Evolutionary conservation across 1,140 invertebrate genomes (phyloP).

Genomic region (Lordiphosa mommai): DNA sequence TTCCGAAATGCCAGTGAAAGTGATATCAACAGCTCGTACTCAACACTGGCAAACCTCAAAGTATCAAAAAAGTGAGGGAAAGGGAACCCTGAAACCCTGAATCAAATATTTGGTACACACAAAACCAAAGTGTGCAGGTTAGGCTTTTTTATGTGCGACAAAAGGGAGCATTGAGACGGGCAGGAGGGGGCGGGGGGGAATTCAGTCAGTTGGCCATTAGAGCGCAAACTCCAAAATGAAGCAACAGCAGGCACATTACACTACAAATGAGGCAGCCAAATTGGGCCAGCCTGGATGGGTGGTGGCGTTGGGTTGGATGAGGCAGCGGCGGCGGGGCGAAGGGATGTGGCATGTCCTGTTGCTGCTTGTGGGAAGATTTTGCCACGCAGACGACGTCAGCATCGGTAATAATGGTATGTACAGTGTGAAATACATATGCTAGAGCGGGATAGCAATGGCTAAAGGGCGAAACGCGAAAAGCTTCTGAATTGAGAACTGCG

Average conservation of each 20-base stretch:
- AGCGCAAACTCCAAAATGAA: conserved; percentile 55
- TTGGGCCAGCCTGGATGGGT: conserved; percentile 29
- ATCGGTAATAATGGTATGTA: neutral
- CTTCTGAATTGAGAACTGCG: conserved; percentile 28
- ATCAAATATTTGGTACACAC: conserved; percentile 57
- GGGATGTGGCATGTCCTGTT: conserved; percentile 46
- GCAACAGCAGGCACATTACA: conserved; percentile 36
- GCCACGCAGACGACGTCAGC: conserved; percentile 15
- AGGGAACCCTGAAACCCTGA: conserved; percentile 14
- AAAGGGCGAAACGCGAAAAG: conserved; percentile 47
- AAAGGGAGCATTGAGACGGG: neutral
- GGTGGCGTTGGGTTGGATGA: neutral
- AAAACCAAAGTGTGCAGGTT: conserved; percentile 58
- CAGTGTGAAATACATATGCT: conserved; percentile 8
- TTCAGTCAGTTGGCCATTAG: conserved; percentile 4
- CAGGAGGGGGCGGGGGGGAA: neutral
- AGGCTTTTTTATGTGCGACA: conserved; percentile 24
- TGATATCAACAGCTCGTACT: too few species aligned
- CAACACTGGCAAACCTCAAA: conserved; percentile 17
- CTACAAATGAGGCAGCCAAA: conserved; percentile 41
- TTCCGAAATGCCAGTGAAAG: too few species aligned
- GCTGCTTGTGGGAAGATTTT: conserved; percentile 67
- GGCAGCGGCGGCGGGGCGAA: neutral
- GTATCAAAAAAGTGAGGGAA: neutral
- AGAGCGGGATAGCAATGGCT: conserved; percentile 35